Conservation (phyloP, 2,888 invertebrate genomes). For the Bugula neritina region DNA sequence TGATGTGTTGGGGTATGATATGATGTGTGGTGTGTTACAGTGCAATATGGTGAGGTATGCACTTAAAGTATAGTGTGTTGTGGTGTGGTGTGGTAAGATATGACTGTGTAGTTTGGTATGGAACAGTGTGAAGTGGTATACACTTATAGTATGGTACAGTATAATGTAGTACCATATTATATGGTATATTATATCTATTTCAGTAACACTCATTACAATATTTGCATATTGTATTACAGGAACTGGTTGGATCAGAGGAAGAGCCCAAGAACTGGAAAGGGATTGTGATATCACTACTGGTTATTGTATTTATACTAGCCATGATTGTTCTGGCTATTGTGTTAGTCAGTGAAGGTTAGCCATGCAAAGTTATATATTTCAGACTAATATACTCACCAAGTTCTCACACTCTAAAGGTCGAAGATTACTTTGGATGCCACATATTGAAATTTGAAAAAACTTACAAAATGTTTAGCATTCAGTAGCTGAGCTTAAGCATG, state of each 20-base stretch:
- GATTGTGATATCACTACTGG: slow-evolving; percentile 15
- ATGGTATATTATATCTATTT: not conserved
- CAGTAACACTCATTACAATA: not conserved
- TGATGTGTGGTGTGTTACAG: too few relatives aligned
- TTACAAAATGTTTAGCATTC: too few relatives aligned
- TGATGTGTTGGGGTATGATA: too few relatives aligned
- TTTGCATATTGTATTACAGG: not conserved
- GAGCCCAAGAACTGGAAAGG: slow-evolving; percentile 22
- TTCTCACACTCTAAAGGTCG: too few relatives aligned
- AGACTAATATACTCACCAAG: too few relatives aligned
- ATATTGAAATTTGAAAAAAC: too few relatives aligned
- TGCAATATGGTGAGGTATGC: too few relatives aligned
- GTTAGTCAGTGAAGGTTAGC: not conserved
- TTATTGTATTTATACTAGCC: slow-evolving; percentile 2
- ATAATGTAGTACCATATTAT: not conserved
- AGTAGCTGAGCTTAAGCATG: too few relatives aligned
- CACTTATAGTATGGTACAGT: not conserved
- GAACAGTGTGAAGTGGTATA: not conserved
- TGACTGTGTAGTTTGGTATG: too few relatives aligned
- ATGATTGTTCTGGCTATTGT: slow-evolving; percentile 17
- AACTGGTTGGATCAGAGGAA: slow-evolving; percentile 16
- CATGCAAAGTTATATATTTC: not conserved
- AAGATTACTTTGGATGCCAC: too few relatives aligned
- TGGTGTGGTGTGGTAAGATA: too few relatives aligned
- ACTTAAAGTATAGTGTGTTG: too few relatives aligned